phyloP scores from a whole-genome alignment of 1,140 invertebrate species.

The Bemisia tabaci region DNA sequence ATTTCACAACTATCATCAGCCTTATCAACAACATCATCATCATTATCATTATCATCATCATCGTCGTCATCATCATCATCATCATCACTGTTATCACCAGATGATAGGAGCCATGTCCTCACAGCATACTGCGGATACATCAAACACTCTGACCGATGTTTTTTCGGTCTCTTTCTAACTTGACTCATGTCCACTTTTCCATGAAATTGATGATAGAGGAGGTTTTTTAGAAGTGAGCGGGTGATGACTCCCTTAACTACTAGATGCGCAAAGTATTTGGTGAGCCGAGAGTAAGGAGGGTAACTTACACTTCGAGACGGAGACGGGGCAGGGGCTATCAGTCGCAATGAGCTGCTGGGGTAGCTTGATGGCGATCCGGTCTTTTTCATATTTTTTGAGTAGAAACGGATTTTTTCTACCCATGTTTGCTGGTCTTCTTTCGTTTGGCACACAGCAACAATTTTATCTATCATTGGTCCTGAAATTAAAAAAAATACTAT shows the following conservation, averaged over 20 bases:
- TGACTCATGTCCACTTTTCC: conserved; percentile 33
- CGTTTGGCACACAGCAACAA: conserved; percentile 71
- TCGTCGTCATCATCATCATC: conserved; percentile 16
- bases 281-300: conserved; percentile 52
- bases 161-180: conserved; percentile 34
- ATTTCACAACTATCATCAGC: conserved; percentile 25
- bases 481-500: too few species aligned
- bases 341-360: conserved; percentile 4
- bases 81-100: conserved; percentile 27
- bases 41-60: conserved; percentile 15
- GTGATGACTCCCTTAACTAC: conserved; percentile 55
- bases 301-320: conserved; percentile 27
- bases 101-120: conserved; percentile 30
- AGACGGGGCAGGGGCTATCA: conserved; percentile 6
- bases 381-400: conserved; percentile 38
- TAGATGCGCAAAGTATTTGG: conserved; percentile 54
- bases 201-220: conserved; percentile 49
- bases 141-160: conserved; percentile 38
- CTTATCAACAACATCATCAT: conserved; percentile 28
- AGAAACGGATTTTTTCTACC: conserved; percentile 60
- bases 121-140: conserved; percentile 30
- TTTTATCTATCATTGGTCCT: conserved; percentile 80
- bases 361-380: conserved; percentile 12
- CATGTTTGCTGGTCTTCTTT: conserved; percentile 72
- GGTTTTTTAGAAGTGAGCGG: conserved; percentile 50